Conservation (phyloP, 1,140 invertebrate genomes). For the Mycetomoellerius zeteki region DNA sequence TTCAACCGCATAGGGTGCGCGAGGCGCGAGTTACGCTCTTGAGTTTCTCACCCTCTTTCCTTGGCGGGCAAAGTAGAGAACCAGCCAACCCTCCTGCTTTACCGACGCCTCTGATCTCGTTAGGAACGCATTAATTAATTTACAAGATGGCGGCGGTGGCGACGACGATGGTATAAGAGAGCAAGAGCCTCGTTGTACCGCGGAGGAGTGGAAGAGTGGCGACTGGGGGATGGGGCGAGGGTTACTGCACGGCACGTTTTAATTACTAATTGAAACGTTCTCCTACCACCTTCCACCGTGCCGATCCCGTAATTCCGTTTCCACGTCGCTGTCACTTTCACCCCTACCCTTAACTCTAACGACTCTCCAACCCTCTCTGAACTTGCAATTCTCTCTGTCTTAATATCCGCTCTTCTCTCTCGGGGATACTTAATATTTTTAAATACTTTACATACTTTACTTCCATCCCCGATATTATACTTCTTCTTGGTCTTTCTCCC, state of each 20-base stretch:
- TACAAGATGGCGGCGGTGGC: conserved; percentile 82
- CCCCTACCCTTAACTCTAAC: conserved; percentile 27
- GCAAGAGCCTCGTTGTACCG: conserved; percentile 67
- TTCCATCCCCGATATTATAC: conserved; percentile 11
- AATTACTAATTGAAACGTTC: conserved; percentile 85
- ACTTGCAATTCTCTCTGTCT: conserved; percentile 55
- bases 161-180: conserved; percentile 69
- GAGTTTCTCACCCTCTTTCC: conserved; percentile 66
- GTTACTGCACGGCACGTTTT: conserved; percentile 78
- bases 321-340: conserved; percentile 63
- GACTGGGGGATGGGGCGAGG: conserved; percentile 45
- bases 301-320: conserved; percentile 73
- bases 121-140: conserved; percentile 85
- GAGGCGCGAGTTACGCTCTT: conserved; percentile 45
- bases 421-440: conserved; percentile 78
- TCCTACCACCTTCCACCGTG: conserved; percentile 56
- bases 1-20: background rate
- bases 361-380: conserved; percentile 28
- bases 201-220: conserved; percentile 38
- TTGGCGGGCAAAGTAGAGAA: conserved; percentile 73
- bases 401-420: conserved; percentile 68
- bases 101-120: conserved; percentile 86
- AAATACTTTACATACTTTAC: conserved; percentile 74
- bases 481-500: conserved; percentile 44
- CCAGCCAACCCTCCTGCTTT: conserved; percentile 76